Base-by-base conservation (phyloP, 1,140 invertebrate genomes). In the Odontomachus brunneus region DNA sequence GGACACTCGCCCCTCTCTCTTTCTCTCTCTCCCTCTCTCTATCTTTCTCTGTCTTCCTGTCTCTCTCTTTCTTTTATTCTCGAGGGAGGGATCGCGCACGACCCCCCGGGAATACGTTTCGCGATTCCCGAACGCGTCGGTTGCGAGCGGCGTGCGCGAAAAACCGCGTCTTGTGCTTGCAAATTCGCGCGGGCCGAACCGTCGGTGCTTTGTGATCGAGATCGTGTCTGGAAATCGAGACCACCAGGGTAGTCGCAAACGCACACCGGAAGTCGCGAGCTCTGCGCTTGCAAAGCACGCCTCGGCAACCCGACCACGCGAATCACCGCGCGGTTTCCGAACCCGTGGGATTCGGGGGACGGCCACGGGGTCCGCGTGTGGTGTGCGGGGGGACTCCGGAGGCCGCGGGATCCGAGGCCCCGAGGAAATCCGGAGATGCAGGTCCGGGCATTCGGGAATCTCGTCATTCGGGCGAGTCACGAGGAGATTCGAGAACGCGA, bases 81-180 rank as follows among this genome's bases (percentile, higher is more conserved):
- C 51, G 38, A 69, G 65, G 49, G 51, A 26, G 49, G 29, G 22
- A 24, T 44, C 38, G 38, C 38, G 38, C 38, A 55, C 57, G 24
- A 62, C 26, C 11, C 2, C 44, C 63, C 59, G 72, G 38, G 63
- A 33, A 75, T 75, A 44, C 33, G 57, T 48, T 74, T 63, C 59
- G 38, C 62, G 44, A 74, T 62, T 60, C 22, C 26, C 53, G 71
- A 44, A 9, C 9, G 38, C 38, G 38, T 44, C 71, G 22, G 38
- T 24, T 59, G 33, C 0, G 9, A 44, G 9, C 71, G 53, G 19
- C 55, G 33, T 44, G 38, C 62, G 38, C 59, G 38, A 44, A 11
- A n/a, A 44, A 44, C 38, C 38, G 38, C 38, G 38, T 7, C 38
- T 44, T 44, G 38, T 7, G 38, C 3, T 3, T 5, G 0, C 38